These are phyloP conservation scores for Hylaeus anthracinus DNA, from an alignment of 1,140 invertebrate species.

Conservation along the genomic window DNA sequence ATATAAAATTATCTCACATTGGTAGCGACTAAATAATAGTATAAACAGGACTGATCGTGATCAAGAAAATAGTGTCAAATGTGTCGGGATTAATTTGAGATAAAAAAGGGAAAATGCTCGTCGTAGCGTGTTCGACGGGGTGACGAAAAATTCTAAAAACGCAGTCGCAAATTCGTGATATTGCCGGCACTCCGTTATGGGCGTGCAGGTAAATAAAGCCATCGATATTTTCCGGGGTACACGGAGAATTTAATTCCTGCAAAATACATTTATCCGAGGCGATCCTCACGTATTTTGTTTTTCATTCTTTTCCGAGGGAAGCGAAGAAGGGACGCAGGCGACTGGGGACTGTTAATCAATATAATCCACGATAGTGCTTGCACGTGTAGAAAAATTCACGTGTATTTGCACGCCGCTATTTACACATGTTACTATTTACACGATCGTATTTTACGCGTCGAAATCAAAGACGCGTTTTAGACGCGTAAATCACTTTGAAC, in stretches of 20 bases:
- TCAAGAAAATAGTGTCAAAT: too few relatives aligned
- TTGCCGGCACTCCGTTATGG: not conserved
- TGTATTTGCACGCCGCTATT: slow-evolving; percentile 2
- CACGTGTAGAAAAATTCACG: not conserved
- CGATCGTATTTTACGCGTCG: not conserved
- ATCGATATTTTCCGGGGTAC: not conserved
- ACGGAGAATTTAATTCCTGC: not conserved
- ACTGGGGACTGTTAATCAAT: not conserved
- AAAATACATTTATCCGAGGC: not conserved
- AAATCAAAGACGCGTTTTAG: not conserved
- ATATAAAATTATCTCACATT: too few relatives aligned
- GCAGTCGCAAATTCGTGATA: not conserved
- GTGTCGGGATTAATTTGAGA: not conserved
- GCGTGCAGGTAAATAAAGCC: not conserved
- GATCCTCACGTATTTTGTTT: not conserved
- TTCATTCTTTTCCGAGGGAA: not conserved
- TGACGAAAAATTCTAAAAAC: slow-evolving; percentile 2
- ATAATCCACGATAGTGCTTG: not conserved
- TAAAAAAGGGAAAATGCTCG: not conserved
- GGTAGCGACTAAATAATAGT: too few relatives aligned
- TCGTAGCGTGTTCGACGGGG: not conserved
- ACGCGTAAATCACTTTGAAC: not conserved
- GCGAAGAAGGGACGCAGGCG: not conserved
- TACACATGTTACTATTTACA: not conserved
- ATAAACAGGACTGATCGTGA: too few relatives aligned